These are phyloP conservation scores for Sebastes vulpes DNA, from an alignment of 2,797 vertebrate species.

Conservation along the genomic window DNA sequence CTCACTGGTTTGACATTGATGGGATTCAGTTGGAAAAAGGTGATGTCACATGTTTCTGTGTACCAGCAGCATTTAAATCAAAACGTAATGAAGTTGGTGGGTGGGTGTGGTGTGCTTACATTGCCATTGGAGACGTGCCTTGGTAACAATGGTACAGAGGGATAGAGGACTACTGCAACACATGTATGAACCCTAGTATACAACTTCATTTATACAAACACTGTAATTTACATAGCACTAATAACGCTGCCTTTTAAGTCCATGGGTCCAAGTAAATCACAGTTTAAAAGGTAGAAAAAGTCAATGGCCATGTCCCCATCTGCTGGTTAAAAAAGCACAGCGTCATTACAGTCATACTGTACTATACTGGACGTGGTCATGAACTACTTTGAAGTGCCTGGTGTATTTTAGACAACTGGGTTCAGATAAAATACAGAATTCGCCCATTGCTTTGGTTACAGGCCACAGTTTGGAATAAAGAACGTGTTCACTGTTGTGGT, in stretches of 20 bases:
- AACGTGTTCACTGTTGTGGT: slow-evolving; percentile 48
- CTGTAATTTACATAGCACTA: background rate
- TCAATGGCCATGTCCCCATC: slow-evolving; percentile 72
- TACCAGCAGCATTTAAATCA: background rate
- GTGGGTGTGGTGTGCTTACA: background rate
- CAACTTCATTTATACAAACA: background rate
- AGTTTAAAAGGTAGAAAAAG: background rate
- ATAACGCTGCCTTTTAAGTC: background rate
- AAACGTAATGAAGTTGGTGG: background rate
- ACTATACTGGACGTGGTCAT: background rate
- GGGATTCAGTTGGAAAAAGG: background rate
- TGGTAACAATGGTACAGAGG: background rate
- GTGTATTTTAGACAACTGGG: background rate
- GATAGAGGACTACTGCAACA: background rate
- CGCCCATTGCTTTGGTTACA: slow-evolving; percentile 62
- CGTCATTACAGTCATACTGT: background rate
- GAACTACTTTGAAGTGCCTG: slow-evolving; percentile 7
- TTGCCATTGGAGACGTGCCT: background rate
- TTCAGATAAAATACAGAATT: slow-evolving; percentile 27
- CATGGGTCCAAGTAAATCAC: background rate
- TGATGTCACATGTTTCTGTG: background rate
- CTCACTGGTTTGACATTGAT: background rate
- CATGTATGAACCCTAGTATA: background rate
- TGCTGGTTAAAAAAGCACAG: slow-evolving; percentile 65
- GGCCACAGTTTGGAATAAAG: slow-evolving; percentile 31